Evolutionary conservation across 2,888 invertebrate species (phyloP), one percentile per base, ranked within the genome.

Genomic region (Calameuta filiformis): DNA sequence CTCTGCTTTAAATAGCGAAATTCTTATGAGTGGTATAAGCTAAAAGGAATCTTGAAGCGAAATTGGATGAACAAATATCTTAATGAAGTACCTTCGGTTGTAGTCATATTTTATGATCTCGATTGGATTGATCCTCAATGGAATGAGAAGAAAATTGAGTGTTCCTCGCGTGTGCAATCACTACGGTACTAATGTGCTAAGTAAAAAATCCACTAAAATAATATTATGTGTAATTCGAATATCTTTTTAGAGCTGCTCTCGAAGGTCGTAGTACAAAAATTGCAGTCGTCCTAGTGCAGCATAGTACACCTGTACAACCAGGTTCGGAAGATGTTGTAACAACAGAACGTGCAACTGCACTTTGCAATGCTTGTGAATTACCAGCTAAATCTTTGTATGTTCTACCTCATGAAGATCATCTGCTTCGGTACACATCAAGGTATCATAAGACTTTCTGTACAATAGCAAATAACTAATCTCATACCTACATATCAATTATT

Each of bases 31-130:
- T 98, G 97, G 97, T 98, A 98, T 91, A 96, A 97, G 85, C 98
- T 98, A 0, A 97, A 97, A 91, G 99, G 99, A 15, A 96, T 99
- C 83, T 92, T 99, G 11, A 98, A 99, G 91, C 95, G 96, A 73
- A 97, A 97, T 89, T 99, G 99, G 99, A 96, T 99, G 93, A 94
- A 95, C 76, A 99, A 99, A 92, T 98, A 99, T 89, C 93, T 98
- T 68, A 95, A 96, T 84, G 94, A 96, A 79, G 94, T 99, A 82
- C 99, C 99, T 12, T 96, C 99, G 1, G 96, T 99, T 1, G 96
- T 98, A 35, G 98, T 98, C 3, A 94, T 98, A 81, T 99, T 99
- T 92, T 97, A 97, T 91, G 99, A 99, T 88, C 94, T 99, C 89
- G 99, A 99, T 92, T 99, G 99, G 99, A 97, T 97, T 90, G 98